Conservation (phyloP, 2,113 vertebrate genomes). For the Menidia beryllina region DNA sequence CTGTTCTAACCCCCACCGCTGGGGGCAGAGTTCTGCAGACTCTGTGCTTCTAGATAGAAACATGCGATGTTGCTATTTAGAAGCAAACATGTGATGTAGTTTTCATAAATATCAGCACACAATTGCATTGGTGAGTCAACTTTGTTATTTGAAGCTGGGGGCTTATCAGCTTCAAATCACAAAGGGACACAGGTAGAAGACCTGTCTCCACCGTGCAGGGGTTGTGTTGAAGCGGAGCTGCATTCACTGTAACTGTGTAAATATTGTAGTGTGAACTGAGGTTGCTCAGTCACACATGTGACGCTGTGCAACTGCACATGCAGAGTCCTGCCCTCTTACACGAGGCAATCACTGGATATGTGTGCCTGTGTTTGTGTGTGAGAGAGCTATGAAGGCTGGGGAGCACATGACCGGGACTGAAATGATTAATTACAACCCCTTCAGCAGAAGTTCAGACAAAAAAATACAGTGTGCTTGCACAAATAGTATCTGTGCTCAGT, state of each 20-base stretch:
- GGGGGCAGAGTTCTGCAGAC: constrained; percentile 53
- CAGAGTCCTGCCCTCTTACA: constrained; percentile 55
- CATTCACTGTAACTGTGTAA: constrained; percentile 3
- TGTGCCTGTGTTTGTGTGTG: constrained; percentile 46
- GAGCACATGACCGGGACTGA: constrained; percentile 50
- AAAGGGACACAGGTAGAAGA: constrained; percentile 14
- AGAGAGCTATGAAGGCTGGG: constrained; percentile 30
- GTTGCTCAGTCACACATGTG: constrained; percentile 51
- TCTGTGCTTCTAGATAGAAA: constrained; percentile 26
- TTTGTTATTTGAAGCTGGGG: constrained; percentile 9
- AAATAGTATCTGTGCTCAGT: constrained; percentile 6
- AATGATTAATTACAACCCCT: constrained; percentile 53
- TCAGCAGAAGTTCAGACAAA: constrained; percentile 26
- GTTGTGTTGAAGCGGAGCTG: constrained; percentile 9
- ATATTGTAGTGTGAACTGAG: constrained; percentile 37
- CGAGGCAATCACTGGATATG: constrained; percentile 52
- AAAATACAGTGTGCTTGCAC: constrained; percentile 17
- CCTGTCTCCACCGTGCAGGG: not conserved
- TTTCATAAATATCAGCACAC: constrained; percentile 41
- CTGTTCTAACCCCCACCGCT: constrained; percentile 52
- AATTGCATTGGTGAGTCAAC: constrained; percentile 28
- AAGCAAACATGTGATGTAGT: constrained; percentile 61
- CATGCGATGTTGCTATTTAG: too few relatives aligned
- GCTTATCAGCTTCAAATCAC: constrained; percentile 2
- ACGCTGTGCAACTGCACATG: constrained; percentile 55